phyloP scores from a whole-genome alignment of 37 sponge, comb jelly and placozoan genomes.

The Diacarnus erythraeanus region DNA sequence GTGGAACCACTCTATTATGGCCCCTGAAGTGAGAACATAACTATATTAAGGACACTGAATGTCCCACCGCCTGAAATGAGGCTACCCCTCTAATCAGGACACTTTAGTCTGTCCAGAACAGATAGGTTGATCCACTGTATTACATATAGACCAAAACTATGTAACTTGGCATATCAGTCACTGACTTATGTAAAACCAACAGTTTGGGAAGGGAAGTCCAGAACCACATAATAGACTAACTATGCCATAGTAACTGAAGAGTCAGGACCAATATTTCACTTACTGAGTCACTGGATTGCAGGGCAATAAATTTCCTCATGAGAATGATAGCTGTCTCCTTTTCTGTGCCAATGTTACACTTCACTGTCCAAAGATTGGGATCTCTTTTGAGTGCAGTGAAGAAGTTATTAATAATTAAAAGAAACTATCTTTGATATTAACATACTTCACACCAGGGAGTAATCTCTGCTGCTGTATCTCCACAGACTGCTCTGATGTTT shows the following conservation, averaged over 20 bases:
- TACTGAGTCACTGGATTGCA: constrained; percentile 76
- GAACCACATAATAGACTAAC: background rate
- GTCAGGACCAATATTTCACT: too few relatives aligned
- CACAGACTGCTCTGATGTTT: constrained; percentile 62
- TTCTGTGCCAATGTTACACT: constrained; percentile 90
- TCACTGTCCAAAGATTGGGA: constrained; percentile 95
- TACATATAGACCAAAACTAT: too few relatives aligned
- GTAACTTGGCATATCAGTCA: background rate
- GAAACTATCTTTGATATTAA: background rate
- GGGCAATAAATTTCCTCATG: constrained; percentile 88
- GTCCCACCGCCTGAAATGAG: too few relatives aligned
- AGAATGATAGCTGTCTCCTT: constrained; percentile 91
- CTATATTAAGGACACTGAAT: too few relatives aligned
- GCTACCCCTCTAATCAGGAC: too few relatives aligned
- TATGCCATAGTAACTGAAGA: background rate
- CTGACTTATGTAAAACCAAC: background rate
- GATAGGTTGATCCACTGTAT: too few relatives aligned
- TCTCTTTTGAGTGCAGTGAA: constrained; percentile 50
- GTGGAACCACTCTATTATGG: too few relatives aligned
- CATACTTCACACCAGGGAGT: constrained; percentile 94
- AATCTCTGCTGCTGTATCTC: constrained; percentile 90
- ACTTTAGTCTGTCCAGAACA: too few relatives aligned
- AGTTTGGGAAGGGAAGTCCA: too few relatives aligned
- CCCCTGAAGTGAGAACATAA: too few relatives aligned
- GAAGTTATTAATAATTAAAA: background rate